phyloP scores from a whole-genome alignment of 2,888 invertebrate species.

The Polydesmus complanatus region DNA sequence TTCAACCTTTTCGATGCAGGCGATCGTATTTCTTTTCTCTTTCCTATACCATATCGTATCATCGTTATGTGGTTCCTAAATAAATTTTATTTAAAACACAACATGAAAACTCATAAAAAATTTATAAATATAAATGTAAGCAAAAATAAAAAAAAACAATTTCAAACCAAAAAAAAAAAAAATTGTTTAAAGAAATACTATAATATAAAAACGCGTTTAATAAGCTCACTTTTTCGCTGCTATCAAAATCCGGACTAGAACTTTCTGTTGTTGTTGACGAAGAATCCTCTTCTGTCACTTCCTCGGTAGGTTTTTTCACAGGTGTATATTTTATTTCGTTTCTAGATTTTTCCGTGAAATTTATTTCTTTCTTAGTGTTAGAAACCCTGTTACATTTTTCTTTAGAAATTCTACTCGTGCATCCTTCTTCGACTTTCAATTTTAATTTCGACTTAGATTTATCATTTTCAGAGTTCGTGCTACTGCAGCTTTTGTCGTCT shows the following conservation, averaged over 20 bases:
- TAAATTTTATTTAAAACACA: background rate
- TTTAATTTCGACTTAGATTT: background rate
- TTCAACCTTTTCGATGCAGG: slow-evolving; percentile 7
- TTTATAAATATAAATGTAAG: no score
- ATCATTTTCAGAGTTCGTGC: background rate
- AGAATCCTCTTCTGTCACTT: slow-evolving; percentile 46
- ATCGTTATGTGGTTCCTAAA: background rate
- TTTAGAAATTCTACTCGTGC: background rate
- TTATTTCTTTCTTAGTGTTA: background rate
- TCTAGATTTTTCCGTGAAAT: slow-evolving; percentile 18
- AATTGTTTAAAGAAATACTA: no score
- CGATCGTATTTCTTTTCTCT: background rate
- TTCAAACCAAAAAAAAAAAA: no score
- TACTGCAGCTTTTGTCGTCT: background rate
- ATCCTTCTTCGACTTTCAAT: background rate
- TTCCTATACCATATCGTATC: background rate
- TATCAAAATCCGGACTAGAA: slow-evolving; percentile 45
- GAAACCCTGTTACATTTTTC: background rate
- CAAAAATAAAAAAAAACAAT: background rate
- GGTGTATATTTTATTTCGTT: slow-evolving; percentile 19
- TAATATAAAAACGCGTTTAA: no score
- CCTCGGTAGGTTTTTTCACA: slow-evolving; percentile 18
- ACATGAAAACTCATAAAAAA: slow-evolving; percentile 18
- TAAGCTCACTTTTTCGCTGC: slow-evolving; percentile 23
- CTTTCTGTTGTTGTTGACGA: slow-evolving; percentile 57